Evolutionary conservation across 2,888 invertebrate species (phyloP).

Genomic region (Amphimallon solstitiale): DNA sequence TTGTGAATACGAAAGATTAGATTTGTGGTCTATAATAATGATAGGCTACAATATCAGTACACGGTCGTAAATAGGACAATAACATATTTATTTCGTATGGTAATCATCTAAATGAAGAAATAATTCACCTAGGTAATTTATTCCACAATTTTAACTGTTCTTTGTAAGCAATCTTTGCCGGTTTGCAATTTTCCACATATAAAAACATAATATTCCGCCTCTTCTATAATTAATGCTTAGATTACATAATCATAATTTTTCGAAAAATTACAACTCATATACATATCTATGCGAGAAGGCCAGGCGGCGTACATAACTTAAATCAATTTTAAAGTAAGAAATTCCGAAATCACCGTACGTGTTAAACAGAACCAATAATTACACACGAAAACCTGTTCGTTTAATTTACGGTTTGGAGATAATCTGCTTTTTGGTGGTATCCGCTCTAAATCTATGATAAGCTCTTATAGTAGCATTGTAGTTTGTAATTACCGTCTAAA

Average conservation of each 20-base stretch:
- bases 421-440: slow-evolving; percentile 17
- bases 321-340: slow-evolving; percentile 28
- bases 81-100: too few relatives aligned
- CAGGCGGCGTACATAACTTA: slow-evolving; percentile 17
- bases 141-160: too few relatives aligned
- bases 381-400: slow-evolving; percentile 25
- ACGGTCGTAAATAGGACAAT: too few relatives aligned
- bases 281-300: neutral
- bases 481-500: slow-evolving; percentile 15
- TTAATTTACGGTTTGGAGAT: slow-evolving; percentile 25
- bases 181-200: too few relatives aligned
- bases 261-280: slow-evolving; percentile 9
- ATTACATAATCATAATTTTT: slow-evolving; percentile 13
- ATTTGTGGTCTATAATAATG: too few relatives aligned
- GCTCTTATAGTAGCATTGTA: neutral
- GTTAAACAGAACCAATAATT: slow-evolving; percentile 21
- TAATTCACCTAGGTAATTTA: too few relatives aligned
- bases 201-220: too few relatives aligned
- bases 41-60: too few relatives aligned
- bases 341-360: slow-evolving; percentile 26
- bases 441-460: slow-evolving; percentile 26
- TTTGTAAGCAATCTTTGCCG: too few relatives aligned
- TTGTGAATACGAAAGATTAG: too few relatives aligned
- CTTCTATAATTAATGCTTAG: neutral
- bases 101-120: too few relatives aligned